These are phyloP conservation scores for Cryptosula pallasiana DNA, from an alignment of 2,888 invertebrate species.

Conservation along the genomic window DNA sequence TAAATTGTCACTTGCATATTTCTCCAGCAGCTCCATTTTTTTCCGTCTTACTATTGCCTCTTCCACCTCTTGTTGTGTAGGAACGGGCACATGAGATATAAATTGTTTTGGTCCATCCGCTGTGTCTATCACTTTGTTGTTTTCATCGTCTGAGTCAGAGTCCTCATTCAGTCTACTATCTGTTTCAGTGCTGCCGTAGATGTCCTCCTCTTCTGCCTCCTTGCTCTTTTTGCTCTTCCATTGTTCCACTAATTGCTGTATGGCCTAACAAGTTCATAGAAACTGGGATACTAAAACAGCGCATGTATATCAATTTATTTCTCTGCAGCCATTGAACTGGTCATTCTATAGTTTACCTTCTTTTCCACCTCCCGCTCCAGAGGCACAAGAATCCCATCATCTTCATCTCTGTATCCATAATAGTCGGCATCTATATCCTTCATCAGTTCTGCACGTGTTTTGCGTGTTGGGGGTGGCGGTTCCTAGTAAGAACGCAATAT, in stretches of 20 bases:
- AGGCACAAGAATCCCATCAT: constrained; percentile 89
- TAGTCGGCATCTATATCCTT: constrained; percentile 97
- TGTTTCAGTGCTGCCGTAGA: constrained; percentile 61
- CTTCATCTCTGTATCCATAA: constrained; percentile 97
- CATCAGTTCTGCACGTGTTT: constrained; percentile 93
- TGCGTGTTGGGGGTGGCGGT: constrained; percentile 80
- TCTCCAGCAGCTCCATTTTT: constrained; percentile 83
- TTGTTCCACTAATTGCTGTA: neutral
- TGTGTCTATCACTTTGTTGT: constrained; percentile 26
- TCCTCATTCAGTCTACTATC: constrained; percentile 14
- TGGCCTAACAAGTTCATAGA: neutral
- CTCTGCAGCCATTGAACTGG: too few relatives aligned
- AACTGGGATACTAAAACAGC: too few relatives aligned
- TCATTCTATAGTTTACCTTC: constrained; percentile 7
- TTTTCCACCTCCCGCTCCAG: constrained; percentile 75
- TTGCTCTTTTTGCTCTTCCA: constrained; percentile 52
- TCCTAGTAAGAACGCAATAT: neutral
- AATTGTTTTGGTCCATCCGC: constrained; percentile 57
- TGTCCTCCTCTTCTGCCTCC: constrained; percentile 60
- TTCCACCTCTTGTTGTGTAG: constrained; percentile 86
- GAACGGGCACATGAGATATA: constrained; percentile 84
- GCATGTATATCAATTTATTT: too few relatives aligned
- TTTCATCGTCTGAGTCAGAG: constrained; percentile 26
- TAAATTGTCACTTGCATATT: constrained; percentile 61
- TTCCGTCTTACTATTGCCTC: constrained; percentile 81